Evolutionary conservation across 2,888 invertebrate genomes (phyloP).

Genomic region (Erynnis tages): DNA sequence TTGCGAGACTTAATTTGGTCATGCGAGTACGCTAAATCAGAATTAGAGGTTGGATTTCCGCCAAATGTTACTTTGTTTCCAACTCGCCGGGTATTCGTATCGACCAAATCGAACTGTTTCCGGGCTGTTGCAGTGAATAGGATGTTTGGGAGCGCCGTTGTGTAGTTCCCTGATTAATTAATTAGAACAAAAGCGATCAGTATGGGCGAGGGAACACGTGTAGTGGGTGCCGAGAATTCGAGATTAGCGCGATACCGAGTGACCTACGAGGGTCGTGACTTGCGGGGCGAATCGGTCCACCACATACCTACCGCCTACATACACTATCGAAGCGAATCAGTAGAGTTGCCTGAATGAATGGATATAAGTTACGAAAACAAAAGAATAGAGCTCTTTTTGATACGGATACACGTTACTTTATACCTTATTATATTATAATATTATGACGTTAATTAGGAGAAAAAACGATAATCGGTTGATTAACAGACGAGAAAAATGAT

Average conservation of each 20-base stretch:
- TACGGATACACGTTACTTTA: too few species aligned
- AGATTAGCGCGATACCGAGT: conserved; percentile 64
- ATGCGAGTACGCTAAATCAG: conserved; percentile 62
- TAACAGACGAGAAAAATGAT: too few species aligned
- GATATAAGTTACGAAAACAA: too few species aligned
- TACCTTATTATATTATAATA: too few species aligned
- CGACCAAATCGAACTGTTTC: conserved; percentile 49
- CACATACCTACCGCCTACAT: conserved; percentile 39
- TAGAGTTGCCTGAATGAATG: conserved; percentile 10
- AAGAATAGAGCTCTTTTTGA: too few species aligned
- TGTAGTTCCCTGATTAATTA: conserved; percentile 40
- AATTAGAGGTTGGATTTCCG: conserved; percentile 69
- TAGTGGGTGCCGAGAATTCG: conserved; percentile 51
- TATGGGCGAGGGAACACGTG: conserved; percentile 51
- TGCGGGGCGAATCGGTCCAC: conserved; percentile 36
- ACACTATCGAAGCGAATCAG: conserved; percentile 33
- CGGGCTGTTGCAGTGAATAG: conserved; percentile 39
- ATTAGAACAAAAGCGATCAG: conserved; percentile 48
- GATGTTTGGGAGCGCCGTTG: conserved; percentile 31
- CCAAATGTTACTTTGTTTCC: conserved; percentile 70
- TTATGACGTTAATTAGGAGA: too few species aligned
- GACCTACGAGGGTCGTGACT: conserved; percentile 60
- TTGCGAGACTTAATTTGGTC: conserved; percentile 54
- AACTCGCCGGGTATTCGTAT: conserved; percentile 52
- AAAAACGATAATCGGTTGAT: too few species aligned